Conservation (phyloP, 2,888 invertebrate genomes). For the Andrena praecox region DNA sequence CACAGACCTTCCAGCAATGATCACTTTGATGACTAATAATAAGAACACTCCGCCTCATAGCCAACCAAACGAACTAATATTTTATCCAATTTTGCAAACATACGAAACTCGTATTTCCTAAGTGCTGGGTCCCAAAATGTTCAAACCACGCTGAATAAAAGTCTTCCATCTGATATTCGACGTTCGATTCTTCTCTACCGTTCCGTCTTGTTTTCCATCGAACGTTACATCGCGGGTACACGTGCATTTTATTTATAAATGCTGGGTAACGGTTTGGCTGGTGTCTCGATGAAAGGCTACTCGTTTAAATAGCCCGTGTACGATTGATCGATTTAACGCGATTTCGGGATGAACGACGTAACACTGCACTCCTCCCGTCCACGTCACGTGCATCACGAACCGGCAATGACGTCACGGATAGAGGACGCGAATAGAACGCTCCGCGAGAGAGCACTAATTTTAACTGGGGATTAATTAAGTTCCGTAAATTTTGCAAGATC, state of each 20-base stretch:
- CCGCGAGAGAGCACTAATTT: slow-evolving; percentile 80
- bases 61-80: no score
- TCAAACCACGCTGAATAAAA: not conserved
- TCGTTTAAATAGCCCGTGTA: slow-evolving; percentile 25
- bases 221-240: slow-evolving; percentile 7
- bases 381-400: slow-evolving; percentile 78
- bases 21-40: no score
- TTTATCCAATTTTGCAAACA: no score
- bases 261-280: slow-evolving; percentile 14
- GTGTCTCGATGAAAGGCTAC: slow-evolving; percentile 29
- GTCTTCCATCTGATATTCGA: not conserved
- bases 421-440: slow-evolving; percentile 79
- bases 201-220: not conserved
- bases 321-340: slow-evolving; percentile 52
- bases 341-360: slow-evolving; percentile 65
- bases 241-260: slow-evolving; percentile 40
- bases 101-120: not conserved
- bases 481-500: slow-evolving; percentile 78
- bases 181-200: not conserved
- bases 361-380: slow-evolving; percentile 71
- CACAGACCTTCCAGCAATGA: no score
- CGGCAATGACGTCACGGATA: slow-evolving; percentile 78
- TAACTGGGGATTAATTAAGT: slow-evolving; percentile 82
- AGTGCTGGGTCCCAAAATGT: not conserved
- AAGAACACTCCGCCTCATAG: no score